Base-by-base conservation (phyloP, 2,888 invertebrate genomes). In the Selenia dentaria region DNA sequence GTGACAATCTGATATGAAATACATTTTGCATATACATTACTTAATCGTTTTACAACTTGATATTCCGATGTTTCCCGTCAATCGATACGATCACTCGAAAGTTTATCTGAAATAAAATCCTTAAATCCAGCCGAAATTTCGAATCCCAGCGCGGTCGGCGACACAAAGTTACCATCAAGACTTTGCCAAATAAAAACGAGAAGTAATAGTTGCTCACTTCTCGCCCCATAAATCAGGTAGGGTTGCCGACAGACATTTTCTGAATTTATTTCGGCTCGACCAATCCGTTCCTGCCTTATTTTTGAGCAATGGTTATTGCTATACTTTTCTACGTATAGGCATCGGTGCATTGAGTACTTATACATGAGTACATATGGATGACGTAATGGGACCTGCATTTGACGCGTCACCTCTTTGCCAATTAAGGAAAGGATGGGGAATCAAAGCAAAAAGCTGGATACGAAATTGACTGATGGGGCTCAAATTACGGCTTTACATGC, bases 171-270 rank as follows among this genome's bases (percentile, higher is more conserved):
- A 71, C 78, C 73, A 69, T 60, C 57, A 61, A 59, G 62, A 64
- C 62, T 60, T 64, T 55, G 64, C 54, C 76, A 76, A 83, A 82
- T 82, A 87, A 87, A 88, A 83, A 67, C 62, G 57, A 54, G 61
- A 70, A 77, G 81, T 79, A 78, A 86, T 86, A 87, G 87, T 87
- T 78, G 72, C 75, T 64, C 55, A 62, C 62, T 74, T 74, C 79
- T 79, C 79, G 77, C 74, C 65, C 81, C 77, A 89, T 90, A 90
- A 91, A 91, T 91, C 89, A 88, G 77, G 57, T 57, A 58, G 61
- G 62, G 66, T 60, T 34, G 24, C 65, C 71, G 75, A 70, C 73
- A 65, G 75, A 79, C 84, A 81, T 79, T 79, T 79, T 73, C 51
- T 81, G 86, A 87, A 88, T 88, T 86, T 83, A 86, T 87, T 85